Evolutionary conservation across 1,140 invertebrate genomes (phyloP).

Genomic region (Solenopsis fugax): DNA sequence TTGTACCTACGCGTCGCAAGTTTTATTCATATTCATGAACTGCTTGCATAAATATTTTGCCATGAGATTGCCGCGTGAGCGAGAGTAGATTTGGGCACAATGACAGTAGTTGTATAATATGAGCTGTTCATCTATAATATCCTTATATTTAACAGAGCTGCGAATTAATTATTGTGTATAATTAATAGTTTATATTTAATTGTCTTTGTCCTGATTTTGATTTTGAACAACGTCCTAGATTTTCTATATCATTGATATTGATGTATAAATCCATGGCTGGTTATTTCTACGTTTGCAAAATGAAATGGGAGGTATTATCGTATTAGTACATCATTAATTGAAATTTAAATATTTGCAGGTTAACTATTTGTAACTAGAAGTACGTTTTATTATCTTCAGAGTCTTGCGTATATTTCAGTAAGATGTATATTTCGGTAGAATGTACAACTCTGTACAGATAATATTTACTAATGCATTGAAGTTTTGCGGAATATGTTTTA

Average conservation of each 20-base stretch:
- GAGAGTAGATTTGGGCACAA: slow-evolving; percentile 74
- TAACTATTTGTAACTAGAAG: slow-evolving; percentile 44
- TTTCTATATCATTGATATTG: slow-evolving; percentile 62
- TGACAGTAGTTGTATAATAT: slow-evolving; percentile 78
- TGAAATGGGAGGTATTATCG: background rate
- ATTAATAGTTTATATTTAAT: slow-evolving; percentile 72
- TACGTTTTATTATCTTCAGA: slow-evolving; percentile 68
- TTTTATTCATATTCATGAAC: slow-evolving; percentile 23
- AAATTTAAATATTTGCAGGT: slow-evolving; percentile 30
- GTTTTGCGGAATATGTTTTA: slow-evolving; percentile 60
- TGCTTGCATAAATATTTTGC: slow-evolving; percentile 50
- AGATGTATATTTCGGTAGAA: slow-evolving; percentile 23
- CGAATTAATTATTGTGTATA: slow-evolving; percentile 72
- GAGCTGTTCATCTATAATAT: slow-evolving; percentile 76
- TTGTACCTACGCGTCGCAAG: slow-evolving; percentile 24
- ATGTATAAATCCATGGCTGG: slow-evolving; percentile 78
- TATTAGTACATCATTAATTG: slow-evolving; percentile 33
- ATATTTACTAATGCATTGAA: slow-evolving; percentile 61
- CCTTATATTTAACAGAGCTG: slow-evolving; percentile 78
- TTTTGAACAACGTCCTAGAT: slow-evolving; percentile 45
- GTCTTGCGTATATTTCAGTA: slow-evolving; percentile 75
- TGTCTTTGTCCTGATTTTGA: slow-evolving; percentile 46
- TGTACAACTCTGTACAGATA: slow-evolving; percentile 71
- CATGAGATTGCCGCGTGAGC: slow-evolving; percentile 63
- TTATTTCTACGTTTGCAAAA: slow-evolving; percentile 44